Conservation (phyloP, 2,797 vertebrate genomes). For the Xyrichtys novacula region DNA sequence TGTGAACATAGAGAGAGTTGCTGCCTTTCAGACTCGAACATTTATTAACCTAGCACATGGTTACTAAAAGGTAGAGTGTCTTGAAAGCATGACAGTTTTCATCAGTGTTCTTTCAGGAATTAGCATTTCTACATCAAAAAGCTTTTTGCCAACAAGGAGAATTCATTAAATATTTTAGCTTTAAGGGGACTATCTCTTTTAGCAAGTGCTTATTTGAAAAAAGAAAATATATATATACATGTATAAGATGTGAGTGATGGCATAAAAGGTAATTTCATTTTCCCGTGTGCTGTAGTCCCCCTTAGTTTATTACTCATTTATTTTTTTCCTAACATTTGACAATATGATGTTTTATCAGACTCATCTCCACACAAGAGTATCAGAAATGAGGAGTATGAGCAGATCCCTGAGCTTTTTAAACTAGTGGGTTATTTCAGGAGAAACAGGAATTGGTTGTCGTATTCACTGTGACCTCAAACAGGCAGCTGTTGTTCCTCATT, state of each 20-base stretch:
- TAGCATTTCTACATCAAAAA: constrained; percentile 99
- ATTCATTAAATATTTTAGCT: constrained; percentile 96
- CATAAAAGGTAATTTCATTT: constrained; percentile 76
- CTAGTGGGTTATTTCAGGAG: constrained; percentile 44
- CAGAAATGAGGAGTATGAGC: constrained; percentile 57
- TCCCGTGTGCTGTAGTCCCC: constrained; percentile 71
- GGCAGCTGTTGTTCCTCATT: constrained; percentile 2
- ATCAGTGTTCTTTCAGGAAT: constrained; percentile 97
- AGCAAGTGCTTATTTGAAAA: constrained; percentile 75
- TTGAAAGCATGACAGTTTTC: constrained; percentile 96
- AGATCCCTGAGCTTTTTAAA: constrained; percentile 35
- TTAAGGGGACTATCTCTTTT: constrained; percentile 89
- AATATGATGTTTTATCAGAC: constrained; percentile 75
- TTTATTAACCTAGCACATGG: constrained; percentile 91
- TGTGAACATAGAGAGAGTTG: constrained; percentile 50
- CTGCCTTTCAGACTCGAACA: constrained; percentile 86
- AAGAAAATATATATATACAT: constrained; percentile 47
- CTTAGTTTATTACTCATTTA: constrained; percentile 81
- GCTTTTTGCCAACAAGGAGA: constrained; percentile 94
- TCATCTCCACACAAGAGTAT: constrained; percentile 63
- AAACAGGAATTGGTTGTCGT: constrained; percentile 35
- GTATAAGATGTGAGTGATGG: constrained; percentile 80
- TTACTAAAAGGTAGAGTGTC: constrained; percentile 94
- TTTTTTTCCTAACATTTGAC: constrained; percentile 72
- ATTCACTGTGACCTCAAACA: constrained; percentile 33